Conservation (phyloP, 2,797 vertebrate genomes). For the Rhadinocentrus ornatus region DNA sequence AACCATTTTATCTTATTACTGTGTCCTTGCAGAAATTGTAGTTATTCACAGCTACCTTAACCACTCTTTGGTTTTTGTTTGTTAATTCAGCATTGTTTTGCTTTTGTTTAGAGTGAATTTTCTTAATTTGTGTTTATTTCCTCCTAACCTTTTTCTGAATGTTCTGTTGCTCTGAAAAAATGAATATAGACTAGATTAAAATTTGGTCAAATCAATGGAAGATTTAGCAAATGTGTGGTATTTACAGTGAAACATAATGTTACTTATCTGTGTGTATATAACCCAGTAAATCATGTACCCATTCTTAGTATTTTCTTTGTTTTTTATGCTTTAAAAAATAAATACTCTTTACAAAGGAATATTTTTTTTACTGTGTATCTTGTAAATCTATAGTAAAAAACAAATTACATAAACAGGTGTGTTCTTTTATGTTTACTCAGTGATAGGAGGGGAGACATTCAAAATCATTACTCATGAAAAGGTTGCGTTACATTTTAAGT, state of each 20-base stretch:
- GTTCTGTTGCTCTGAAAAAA: background rate
- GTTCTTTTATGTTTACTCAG: too few species aligned
- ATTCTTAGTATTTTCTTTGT: slow-evolving; percentile 10
- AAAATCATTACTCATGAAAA: background rate
- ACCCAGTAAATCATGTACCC: background rate
- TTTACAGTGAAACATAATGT: slow-evolving; percentile 15
- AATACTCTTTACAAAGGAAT: slow-evolving; percentile 17
- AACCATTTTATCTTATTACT: slow-evolving; percentile 31
- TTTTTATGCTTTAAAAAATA: slow-evolving; percentile 55
- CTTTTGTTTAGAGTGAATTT: slow-evolving; percentile 11
- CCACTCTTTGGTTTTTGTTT: background rate
- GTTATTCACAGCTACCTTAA: slow-evolving; percentile 6
- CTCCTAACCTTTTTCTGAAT: background rate
- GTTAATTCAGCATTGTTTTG: slow-evolving; percentile 20
- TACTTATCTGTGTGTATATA: slow-evolving; percentile 19
- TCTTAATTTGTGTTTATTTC: slow-evolving; percentile 11
- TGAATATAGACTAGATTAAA: background rate
- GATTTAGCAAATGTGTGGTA: slow-evolving; percentile 22
- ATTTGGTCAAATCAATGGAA: slow-evolving; percentile 5
- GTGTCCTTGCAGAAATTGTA: slow-evolving; percentile 22
- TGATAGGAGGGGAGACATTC: background rate
- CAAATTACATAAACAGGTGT: background rate
- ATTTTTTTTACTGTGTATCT: slow-evolving; percentile 11
- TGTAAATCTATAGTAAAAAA: background rate
- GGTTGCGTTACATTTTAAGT: background rate